A percentile compares a stretch with the other conserved stretches of the same genome.
These are phyloP conservation scores for Aphelenchoides fujianensis DNA, from an alignment of 1,140 invertebrate genomes.

Conservation along the genomic window DNA sequence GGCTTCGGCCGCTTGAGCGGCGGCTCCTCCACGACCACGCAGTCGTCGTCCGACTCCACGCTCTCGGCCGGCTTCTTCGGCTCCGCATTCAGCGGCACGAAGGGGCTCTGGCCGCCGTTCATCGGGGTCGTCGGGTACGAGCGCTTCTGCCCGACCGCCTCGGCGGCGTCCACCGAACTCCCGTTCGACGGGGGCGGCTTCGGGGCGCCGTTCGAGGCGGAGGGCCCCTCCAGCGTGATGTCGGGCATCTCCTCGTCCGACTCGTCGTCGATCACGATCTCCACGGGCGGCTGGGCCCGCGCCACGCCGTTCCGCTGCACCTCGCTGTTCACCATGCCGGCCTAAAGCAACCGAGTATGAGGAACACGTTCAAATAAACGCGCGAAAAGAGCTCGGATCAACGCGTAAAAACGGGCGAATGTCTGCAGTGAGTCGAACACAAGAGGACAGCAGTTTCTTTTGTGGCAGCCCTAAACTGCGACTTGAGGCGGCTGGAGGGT, in stretches of 20 bases:
- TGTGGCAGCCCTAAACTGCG: too few relatives aligned
- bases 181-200: too few relatives aligned
- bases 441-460: too few relatives aligned
- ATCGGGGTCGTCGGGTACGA: too few relatives aligned
- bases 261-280: neutral
- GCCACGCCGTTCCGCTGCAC: neutral
- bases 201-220: neutral
- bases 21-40: conserved; percentile 5
- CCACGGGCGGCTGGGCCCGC: neutral
- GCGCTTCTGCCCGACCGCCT: too few relatives aligned
- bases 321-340: neutral
- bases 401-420: too few relatives aligned
- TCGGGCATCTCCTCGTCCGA: conserved; percentile 2
- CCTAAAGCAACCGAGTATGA: too few relatives aligned
- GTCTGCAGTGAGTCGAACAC: too few relatives aligned
- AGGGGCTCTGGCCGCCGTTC: neutral
- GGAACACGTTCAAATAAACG: too few relatives aligned
- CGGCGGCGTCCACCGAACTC: neutral
- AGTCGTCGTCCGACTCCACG: neutral
- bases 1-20: neutral
- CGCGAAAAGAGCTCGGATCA: too few relatives aligned
- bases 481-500: too few relatives aligned
- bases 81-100: neutral
- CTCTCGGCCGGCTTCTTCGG: neutral
- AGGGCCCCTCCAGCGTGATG: neutral